Evolutionary conservation across 2,113 vertebrate genomes (phyloP), one percentile per base, ranked within the genome.

Genomic region (Pyxicephalus adspersus): DNA sequence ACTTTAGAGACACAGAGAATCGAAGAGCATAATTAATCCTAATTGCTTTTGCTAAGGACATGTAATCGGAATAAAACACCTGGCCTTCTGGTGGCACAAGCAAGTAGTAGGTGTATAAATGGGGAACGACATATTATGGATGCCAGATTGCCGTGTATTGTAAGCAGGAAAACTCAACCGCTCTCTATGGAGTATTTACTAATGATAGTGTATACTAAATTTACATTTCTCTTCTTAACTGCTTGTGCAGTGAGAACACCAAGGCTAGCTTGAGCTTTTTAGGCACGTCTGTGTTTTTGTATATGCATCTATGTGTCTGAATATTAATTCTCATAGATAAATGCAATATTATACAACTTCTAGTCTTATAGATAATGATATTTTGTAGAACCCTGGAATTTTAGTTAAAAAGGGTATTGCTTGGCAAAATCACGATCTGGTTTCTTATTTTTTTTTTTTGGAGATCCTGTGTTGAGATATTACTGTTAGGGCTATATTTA

Each of bases 1-100:
- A 78, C 76, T 87, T 89, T 85, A 81, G 79, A 87, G 70, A 84
- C 57, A 86, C 70, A 25, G 77, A 78, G 85, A 89, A 85, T 87
- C 84, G 84, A 87, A 85, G 83, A 83, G 86, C 15, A 11, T 83
- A 87, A 88, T 86, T 86, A 90, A 89, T 90, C 38, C n/a, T 84
- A 84, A 88, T 86, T 89, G 79, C 16, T 51, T 87, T 65, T 78
- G 77, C 22, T 81, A 81, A 86, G 83, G 68, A 55, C 86, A 28
- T 85, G 77, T 86, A 86, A 83, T 85, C 83, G 83, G 83, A 58
- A 83, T 75, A 57, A 85, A 89, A 89, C 63, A 84, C 65, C 76
- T 87, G 83, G 76, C 58, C 83, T 77, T 54, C 77, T 68, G 76
- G 83, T 83, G 57, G 71, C 77, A 34, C 83, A 70, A 84, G 29